These are phyloP conservation scores for Ochotona princeps DNA, from an alignment of 2,113 vertebrate genomes.

Conservation along the genomic window DNA sequence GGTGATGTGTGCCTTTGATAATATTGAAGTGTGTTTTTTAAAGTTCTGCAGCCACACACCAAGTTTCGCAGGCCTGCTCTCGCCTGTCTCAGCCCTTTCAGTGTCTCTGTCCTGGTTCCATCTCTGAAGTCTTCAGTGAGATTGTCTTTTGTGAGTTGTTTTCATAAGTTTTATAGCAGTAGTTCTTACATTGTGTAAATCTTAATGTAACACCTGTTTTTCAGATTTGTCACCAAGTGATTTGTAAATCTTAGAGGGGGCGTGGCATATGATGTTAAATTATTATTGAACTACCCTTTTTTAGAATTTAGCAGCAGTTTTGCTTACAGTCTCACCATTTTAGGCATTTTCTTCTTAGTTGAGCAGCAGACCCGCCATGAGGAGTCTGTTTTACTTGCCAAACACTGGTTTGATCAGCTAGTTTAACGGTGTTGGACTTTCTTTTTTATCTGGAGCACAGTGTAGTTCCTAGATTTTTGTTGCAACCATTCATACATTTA, in stretches of 20 bases:
- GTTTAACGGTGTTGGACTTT: slow-evolving; percentile 35
- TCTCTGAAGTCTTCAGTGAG: slow-evolving; percentile 49
- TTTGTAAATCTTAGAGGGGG: slow-evolving; percentile 16
- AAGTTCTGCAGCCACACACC: not conserved
- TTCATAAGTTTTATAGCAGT: slow-evolving; percentile 37
- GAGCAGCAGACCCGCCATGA: slow-evolving; percentile 45
- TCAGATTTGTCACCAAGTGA: slow-evolving; percentile 43
- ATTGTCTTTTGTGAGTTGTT: slow-evolving; percentile 59
- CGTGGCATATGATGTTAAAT: not conserved
- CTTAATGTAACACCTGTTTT: slow-evolving; percentile 33
- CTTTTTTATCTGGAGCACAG: slow-evolving; percentile 47
- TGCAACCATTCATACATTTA: not conserved
- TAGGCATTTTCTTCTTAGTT: slow-evolving; percentile 39
- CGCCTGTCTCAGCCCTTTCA: not conserved
- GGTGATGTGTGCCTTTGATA: slow-evolving; percentile 28
- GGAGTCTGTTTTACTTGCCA: slow-evolving; percentile 54
- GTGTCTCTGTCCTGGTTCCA: slow-evolving; percentile 8
- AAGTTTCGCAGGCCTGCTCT: slow-evolving; percentile 20
- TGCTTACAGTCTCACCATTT: slow-evolving; percentile 5
- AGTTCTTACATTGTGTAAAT: slow-evolving; percentile 48
- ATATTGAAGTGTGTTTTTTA: slow-evolving; percentile 39
- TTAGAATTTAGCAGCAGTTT: slow-evolving; percentile 30
- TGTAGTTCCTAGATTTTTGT: slow-evolving; percentile 20
- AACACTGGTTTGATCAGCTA: slow-evolving; percentile 49
- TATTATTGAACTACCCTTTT: not conserved